phyloP scores from a whole-genome alignment of 2,888 invertebrate genomes.

The Sinohyriopsis cumingii region DNA sequence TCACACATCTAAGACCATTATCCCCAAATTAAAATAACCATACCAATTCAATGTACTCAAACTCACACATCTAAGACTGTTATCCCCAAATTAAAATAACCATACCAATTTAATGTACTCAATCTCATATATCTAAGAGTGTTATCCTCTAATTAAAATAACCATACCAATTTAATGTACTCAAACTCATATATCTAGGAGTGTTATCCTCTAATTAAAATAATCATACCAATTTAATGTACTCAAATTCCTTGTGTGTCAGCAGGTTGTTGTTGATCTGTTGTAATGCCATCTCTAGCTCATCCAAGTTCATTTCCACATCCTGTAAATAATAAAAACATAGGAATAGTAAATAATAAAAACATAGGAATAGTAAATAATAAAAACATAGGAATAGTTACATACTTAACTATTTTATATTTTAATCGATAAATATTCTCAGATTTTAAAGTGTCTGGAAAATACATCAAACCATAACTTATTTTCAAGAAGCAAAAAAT shows the following conservation, averaged over 20 bases:
- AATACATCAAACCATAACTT: no score
- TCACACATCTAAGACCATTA: no score
- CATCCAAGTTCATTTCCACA: slow-evolving; percentile 67
- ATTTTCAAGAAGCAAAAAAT: no score
- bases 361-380: slow-evolving; percentile 7
- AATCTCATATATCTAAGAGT: no score
- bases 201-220: no score
- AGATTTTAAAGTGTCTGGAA: no score
- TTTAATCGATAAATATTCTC: background rate
- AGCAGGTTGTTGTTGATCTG: slow-evolving; percentile 67
- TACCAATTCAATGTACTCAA: slow-evolving; percentile 68
- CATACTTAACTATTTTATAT: background rate
- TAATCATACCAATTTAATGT: slow-evolving; percentile 66
- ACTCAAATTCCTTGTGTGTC: slow-evolving; percentile 66
- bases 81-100: no score
- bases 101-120: no score
- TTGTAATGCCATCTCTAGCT: slow-evolving; percentile 67
- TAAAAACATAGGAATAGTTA: background rate
- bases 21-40: slow-evolving; percentile 21
- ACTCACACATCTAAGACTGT: no score
- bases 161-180: no score
- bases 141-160: no score
- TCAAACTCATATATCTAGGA: no score
- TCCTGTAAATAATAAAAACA: slow-evolving; percentile 51
- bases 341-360: slow-evolving; percentile 4